These are phyloP conservation scores for Falco biarmicus DNA, from an alignment of 2,797 vertebrate genomes.

Conservation along the genomic window DNA sequence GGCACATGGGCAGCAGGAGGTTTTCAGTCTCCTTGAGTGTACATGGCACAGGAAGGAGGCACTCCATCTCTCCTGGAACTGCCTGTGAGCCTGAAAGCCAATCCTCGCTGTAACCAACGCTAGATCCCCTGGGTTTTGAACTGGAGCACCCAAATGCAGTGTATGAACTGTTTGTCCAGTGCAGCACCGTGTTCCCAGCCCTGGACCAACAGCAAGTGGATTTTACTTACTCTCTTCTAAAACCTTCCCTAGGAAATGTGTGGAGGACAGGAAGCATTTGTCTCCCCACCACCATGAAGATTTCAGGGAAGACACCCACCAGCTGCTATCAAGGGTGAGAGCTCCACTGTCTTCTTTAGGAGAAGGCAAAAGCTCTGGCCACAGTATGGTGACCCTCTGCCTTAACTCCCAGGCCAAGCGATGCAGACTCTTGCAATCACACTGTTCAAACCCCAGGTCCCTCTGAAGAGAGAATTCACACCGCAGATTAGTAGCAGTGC, in stretches of 20 bases:
- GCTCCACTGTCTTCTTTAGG: not conserved
- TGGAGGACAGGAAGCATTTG: not conserved
- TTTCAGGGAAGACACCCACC: not conserved
- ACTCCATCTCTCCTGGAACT: not conserved
- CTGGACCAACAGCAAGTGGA: not conserved
- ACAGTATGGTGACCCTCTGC: not conserved
- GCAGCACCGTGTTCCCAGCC: not conserved
- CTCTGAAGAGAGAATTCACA: not conserved
- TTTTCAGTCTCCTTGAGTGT: not conserved
- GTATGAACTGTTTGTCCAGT: not conserved
- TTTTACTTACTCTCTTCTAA: not conserved
- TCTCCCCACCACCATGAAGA: not conserved
- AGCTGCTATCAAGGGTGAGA: not conserved
- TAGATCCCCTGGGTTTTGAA: not conserved
- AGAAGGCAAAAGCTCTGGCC: not conserved
- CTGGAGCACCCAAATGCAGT: not conserved
- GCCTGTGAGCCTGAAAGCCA: not conserved
- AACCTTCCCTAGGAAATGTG: not conserved
- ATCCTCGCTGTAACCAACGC: not conserved
- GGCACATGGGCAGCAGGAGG: not conserved
- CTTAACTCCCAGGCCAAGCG: not conserved
- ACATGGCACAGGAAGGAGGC: not conserved
- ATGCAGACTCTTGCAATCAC: too few relatives aligned
- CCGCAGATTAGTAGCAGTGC: not conserved
- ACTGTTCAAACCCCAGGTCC: not conserved